Base-by-base conservation (phyloP, 1,140 invertebrate species). In the Glossosoma conforme region DNA sequence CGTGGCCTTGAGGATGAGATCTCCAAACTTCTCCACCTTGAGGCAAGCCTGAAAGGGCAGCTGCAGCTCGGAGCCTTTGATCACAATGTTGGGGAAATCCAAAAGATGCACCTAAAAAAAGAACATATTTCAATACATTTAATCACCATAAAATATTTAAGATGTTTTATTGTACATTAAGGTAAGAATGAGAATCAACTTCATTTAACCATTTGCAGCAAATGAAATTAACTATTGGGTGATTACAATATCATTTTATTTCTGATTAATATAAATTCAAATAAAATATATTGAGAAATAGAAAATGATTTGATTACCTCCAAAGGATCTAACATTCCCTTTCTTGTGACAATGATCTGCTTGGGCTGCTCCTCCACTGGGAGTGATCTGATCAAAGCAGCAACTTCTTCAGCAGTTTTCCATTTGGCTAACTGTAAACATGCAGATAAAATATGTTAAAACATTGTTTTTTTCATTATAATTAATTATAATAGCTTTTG, bases 381-480 rank as follows among this genome's bases (percentile, higher is more conserved):
- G 28, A 99, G 69, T 0, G 97, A 99, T 38, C 97, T 82, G 84
- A 99, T 99, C 40, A 99, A 74, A 36, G 97, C 97, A 3, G 97
- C 97, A 11, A 99, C 97, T 89, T 99, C 97, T 77, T 99, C 97
- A 40, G 97, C 97, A 5, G 96, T 98, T 75, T 99, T 99, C 97
- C 97, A 99, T 74, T 99, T 99, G 1, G 97, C 97, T 65, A 98
- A 75, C 77, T 93, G 68, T 22, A 61, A n/a, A n/a, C n/a, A n/a
- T n/a, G n/a, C n/a, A n/a, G n/a, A n/a, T n/a, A n/a, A 42, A 36
- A 35, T 15, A 3, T 15, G 13, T 45, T n/a, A n/a, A n/a, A n/a
- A n/a, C n/a, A n/a, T n/a, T n/a, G n/a, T n/a, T n/a, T n/a, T n/a
- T n/a, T 30, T 30, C 8, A 30, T 8, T 30, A 30, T n/a, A 8